These are phyloP conservation scores for Sycophaga agraensis DNA, from an alignment of 1,140 invertebrate genomes.

Conservation along the genomic window DNA sequence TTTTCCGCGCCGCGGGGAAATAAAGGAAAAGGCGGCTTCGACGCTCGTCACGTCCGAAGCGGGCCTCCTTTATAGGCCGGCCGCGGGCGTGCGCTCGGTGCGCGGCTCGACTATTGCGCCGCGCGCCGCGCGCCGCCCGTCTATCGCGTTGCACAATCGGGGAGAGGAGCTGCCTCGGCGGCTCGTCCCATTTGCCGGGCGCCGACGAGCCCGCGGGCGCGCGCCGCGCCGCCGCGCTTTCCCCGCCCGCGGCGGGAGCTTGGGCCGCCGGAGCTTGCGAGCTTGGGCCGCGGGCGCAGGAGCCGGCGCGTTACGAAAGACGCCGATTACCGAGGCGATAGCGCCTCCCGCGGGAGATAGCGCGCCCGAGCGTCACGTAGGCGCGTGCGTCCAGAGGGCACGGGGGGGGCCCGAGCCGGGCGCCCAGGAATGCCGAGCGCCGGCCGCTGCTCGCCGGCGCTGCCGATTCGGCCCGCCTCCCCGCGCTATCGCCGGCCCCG, in stretches of 20 bases:
- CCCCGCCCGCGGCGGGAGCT: no score
- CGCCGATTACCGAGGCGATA: conserved; percentile 16
- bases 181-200: background rate
- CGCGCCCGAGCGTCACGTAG: no score
- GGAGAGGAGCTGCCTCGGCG: background rate
- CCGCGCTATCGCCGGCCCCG: no score
- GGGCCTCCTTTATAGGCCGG: no score
- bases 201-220: background rate
- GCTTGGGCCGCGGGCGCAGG: background rate
- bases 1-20: background rate
- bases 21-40: conserved; percentile 12
- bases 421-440: conserved; percentile 10
- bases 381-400: conserved; percentile 12
- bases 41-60: conserved; percentile 6
- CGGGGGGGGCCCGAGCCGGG: background rate
- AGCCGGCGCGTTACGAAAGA: conserved; percentile 14
- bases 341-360: background rate
- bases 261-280: no score
- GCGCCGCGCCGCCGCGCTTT: background rate
- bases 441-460: background rate
- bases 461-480: background rate
- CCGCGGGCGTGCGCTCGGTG: no score
- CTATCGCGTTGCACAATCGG: conserved; percentile 5
- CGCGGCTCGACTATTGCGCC: background rate
- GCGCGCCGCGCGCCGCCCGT: no score